phyloP scores from a whole-genome alignment of 2,797 vertebrate species.

The Nannoperca australis region DNA sequence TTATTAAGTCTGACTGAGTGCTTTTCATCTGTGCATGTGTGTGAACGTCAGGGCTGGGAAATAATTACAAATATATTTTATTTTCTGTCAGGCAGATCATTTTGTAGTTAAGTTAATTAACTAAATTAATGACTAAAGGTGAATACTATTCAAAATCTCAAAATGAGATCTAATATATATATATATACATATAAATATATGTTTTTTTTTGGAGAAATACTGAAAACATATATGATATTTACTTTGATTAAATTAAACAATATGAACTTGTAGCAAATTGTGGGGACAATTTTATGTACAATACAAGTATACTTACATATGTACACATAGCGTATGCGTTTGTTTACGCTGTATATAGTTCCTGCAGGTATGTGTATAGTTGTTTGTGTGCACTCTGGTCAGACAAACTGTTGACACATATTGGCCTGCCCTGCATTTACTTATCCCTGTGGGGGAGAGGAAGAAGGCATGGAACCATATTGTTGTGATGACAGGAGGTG shows the following conservation, averaged over 20 bases:
- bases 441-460: constrained; percentile 45
- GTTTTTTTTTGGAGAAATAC: background rate
- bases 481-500: constrained; percentile 68
- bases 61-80: constrained; percentile 37
- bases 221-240: background rate
- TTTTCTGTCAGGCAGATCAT: constrained; percentile 17
- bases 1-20: constrained; percentile 59
- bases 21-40: constrained; percentile 3
- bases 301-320: background rate
- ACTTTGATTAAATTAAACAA: background rate
- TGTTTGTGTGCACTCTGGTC: constrained; percentile 25
- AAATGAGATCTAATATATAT: background rate
- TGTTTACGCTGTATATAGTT: constrained; percentile 2
- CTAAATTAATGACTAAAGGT: background rate
- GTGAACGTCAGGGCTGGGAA: constrained; percentile 18
- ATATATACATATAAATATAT: too few relatives aligned
- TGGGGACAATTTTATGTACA: background rate
- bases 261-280: background rate
- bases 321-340: background rate
- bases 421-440: constrained; percentile 54
- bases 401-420: constrained; percentile 44
- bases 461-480: constrained; percentile 59
- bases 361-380: constrained; percentile 8
- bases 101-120: constrained; percentile 1
- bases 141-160: background rate